Base-by-base conservation (phyloP, 2,113 vertebrate genomes). In the Dendrocopos noguchii region DNA sequence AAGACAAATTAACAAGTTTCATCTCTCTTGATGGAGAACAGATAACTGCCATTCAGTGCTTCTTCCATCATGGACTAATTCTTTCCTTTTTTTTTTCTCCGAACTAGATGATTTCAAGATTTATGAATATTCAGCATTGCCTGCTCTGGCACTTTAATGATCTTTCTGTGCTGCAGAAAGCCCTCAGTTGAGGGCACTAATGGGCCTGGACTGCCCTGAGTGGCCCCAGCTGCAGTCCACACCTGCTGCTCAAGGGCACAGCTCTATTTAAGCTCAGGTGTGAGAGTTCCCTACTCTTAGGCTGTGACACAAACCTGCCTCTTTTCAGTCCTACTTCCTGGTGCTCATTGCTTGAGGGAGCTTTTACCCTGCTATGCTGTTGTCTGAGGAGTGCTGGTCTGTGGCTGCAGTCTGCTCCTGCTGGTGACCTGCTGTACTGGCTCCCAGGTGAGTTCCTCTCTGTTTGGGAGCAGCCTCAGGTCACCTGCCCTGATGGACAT, bases 1-100 rank as follows among this genome's bases (percentile, higher is more conserved):
- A 97, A 93, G 93, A 95, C 71, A 97, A 95, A 97, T 94, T 97
- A 97, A 73, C 82, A 88, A 84, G 77, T 84, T 96, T 93, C 80
- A 87, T 61, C 70, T 94, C 92, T 95, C 94, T 90, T 94, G 88
- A 95, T 84, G 90, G 94, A 95, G 65, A 97, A 82, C 91, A 88
- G 89, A 74, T 79, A 90, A 93, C 82, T 86, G 64, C 90, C 64
- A 92, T 93, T 93, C 65, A 47, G 57, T 44, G 36, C 29, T 33
- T 87, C 79, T 84, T 91, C 39, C 27, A 85, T 78, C 31, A 14
- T 31, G 63, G 77, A 76, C 59, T 91, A 85, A 84, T 80, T 67
- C 7, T 67, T 77, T 34, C 29, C 79, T 61, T 31, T 55, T 79
- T 57, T 46, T 46, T 60, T 1, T 52, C 50, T 70, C 72, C 39